These are phyloP conservation scores for Hyperoplus immaculatus DNA, from an alignment of 2,797 vertebrate genomes.

Conservation along the genomic window DNA sequence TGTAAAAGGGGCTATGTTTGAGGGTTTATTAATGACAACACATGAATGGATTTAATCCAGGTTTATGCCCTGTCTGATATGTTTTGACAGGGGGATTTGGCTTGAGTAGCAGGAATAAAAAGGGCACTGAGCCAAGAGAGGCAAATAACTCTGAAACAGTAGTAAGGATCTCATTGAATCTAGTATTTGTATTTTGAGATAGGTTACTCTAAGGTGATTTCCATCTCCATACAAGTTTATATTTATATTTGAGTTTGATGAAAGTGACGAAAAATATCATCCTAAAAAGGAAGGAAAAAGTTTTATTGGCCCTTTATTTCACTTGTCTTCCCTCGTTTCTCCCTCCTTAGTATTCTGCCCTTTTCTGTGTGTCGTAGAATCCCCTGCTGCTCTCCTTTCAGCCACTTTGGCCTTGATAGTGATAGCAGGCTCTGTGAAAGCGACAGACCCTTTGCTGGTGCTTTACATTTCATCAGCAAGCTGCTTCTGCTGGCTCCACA, in stretches of 20 bases:
- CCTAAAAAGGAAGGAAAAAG: conserved; percentile 7
- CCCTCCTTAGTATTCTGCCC: conserved; percentile 35
- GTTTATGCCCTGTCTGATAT: conserved; percentile 59
- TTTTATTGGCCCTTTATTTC: conserved; percentile 35
- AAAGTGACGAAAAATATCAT: conserved; percentile 4
- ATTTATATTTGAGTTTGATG: conserved; percentile 32
- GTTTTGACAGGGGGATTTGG: conserved; percentile 66
- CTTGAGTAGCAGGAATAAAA: conserved; percentile 41
- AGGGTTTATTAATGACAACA: conserved; percentile 54
- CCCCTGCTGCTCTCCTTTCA: conserved; percentile 66
- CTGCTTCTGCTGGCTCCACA: conserved; percentile 77
- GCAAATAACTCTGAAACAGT: conserved; percentile 42
- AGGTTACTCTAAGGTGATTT: conserved; percentile 35
- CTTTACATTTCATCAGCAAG: conserved; percentile 79
- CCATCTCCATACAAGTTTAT: conserved; percentile 16
- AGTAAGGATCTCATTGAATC: conserved; percentile 34
- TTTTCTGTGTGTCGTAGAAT: conserved; percentile 40
- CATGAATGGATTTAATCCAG: conserved; percentile 62
- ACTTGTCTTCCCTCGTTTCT: conserved; percentile 18
- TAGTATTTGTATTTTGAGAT: conserved; percentile 39
- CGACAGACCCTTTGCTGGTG: conserved; percentile 59
- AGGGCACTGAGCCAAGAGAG: conserved; percentile 33
- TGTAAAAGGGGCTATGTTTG: background rate
- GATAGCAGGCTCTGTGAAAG: conserved; percentile 65
- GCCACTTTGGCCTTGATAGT: conserved; percentile 65